phyloP scores from a whole-genome alignment of 2,888 invertebrate species.

The Dicyrtomina minuta region DNA sequence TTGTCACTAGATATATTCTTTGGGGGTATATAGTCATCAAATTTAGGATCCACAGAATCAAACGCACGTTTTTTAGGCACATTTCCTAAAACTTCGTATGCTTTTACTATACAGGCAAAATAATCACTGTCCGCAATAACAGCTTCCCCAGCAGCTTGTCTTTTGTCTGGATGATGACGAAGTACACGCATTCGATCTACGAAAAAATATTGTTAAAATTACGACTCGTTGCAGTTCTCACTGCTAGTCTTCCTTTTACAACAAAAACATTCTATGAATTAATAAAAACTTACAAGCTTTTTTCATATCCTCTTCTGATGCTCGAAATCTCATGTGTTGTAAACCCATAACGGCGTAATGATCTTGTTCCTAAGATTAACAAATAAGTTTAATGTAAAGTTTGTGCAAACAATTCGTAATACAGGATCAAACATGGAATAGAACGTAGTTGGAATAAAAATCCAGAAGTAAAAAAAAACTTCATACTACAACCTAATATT shows the following conservation, averaged over 20 bases:
- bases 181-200: conserved; percentile 77
- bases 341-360: conserved; percentile 95
- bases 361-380: conserved; percentile 76
- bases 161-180: conserved; percentile 97
- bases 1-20: conserved; percentile 64
- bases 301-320: conserved; percentile 90
- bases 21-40: conserved; percentile 84
- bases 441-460: too few species aligned
- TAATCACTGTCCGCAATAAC: conserved; percentile 90
- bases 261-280: neutral
- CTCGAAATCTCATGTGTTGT: conserved; percentile 75
- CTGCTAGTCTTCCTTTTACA: neutral
- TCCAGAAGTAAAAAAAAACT: too few species aligned
- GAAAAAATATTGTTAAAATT: conserved; percentile 16
- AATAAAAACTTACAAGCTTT: conserved; percentile 78
- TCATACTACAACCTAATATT: too few species aligned
- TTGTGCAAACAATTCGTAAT: conserved; percentile 5
- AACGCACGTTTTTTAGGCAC: conserved; percentile 80
- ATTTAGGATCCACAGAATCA: conserved; percentile 94
- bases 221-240: neutral
- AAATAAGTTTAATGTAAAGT: too few species aligned
- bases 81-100: conserved; percentile 87
- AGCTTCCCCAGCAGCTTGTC: conserved; percentile 85
- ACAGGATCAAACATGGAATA: too few species aligned
- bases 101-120: conserved; percentile 97